phyloP scores from a whole-genome alignment of 35 echinoderm and acorn worm species.

The Strongylocentrotus purpuratus region DNA sequence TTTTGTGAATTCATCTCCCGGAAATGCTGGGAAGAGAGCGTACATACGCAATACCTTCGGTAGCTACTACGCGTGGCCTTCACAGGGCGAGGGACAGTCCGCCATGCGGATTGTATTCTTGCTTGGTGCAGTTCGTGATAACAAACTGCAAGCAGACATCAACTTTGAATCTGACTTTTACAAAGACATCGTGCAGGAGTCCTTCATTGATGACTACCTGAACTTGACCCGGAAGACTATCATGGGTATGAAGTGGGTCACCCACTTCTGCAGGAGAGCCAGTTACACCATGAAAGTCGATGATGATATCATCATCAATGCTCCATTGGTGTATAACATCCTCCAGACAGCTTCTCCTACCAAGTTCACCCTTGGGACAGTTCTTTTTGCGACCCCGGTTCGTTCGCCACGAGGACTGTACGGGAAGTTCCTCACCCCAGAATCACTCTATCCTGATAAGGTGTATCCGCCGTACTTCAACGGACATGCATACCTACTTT shows the following conservation, averaged over 20 bases:
- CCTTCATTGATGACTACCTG: constrained; percentile 77
- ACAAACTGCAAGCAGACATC: constrained; percentile 42
- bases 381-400: constrained; percentile 18
- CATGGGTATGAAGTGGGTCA: constrained; percentile 93
- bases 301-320: constrained; percentile 73
- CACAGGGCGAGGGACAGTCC: not conserved
- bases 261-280: constrained; percentile 63
- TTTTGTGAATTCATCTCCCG: constrained; percentile 58
- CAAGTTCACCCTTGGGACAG: constrained; percentile 55
- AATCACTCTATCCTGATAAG: constrained; percentile 34
- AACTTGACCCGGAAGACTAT: constrained; percentile 90
- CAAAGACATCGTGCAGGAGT: constrained; percentile 77
- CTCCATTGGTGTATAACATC: constrained; percentile 46
- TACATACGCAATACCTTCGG: constrained; percentile 69
- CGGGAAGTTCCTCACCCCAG: constrained; percentile 66
- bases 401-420: constrained; percentile 37
- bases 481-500: constrained; percentile 72
- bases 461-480: constrained; percentile 72
- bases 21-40: constrained; percentile 53
- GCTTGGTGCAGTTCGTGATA: constrained; percentile 6
- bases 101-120: constrained; percentile 67
- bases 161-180: constrained; percentile 43
- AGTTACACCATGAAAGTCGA: constrained; percentile 84
- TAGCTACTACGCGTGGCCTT: constrained; percentile 2
- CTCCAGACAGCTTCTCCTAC: constrained; percentile 14